Percentiles rank a stretch among this genome's conserved stretches.
These are phyloP conservation scores for Pogoniulus pusillus DNA, from an alignment of 2,797 vertebrate species.

Conservation along the genomic window DNA sequence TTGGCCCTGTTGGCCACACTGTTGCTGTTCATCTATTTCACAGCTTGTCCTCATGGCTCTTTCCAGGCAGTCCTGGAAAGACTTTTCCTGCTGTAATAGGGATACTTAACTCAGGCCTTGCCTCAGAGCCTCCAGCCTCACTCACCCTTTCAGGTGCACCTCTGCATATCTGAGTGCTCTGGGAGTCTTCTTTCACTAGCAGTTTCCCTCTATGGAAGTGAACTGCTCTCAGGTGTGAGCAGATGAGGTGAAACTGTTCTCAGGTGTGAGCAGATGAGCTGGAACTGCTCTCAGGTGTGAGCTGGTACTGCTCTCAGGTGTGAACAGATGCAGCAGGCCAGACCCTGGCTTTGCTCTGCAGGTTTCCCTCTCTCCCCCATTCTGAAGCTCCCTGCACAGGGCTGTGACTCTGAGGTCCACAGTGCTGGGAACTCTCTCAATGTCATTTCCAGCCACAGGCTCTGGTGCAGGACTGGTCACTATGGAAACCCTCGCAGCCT, in stretches of 20 bases:
- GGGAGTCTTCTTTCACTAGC: background rate
- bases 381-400: background rate
- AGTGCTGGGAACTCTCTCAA: background rate
- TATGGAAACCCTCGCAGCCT: background rate
- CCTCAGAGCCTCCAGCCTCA: background rate
- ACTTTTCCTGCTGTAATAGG: background rate
- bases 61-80: background rate
- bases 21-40: too few species aligned
- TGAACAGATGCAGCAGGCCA: background rate
- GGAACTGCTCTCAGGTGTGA: too few species aligned
- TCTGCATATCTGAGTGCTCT: background rate
- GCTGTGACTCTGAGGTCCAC: background rate
- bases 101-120: accelerated
- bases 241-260: too few species aligned
- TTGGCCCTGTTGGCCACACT: too few species aligned
- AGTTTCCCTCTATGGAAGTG: background rate
- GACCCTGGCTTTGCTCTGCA: background rate
- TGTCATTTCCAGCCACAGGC: background rate
- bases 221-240: background rate
- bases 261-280: too few species aligned
- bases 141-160: background rate
- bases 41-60: background rate
- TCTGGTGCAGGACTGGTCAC: background rate
- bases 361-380: background rate
- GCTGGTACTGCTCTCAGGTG: too few species aligned